Conservation (phyloP, 1,140 invertebrate genomes). For the Spodoptera frugiperda region DNA sequence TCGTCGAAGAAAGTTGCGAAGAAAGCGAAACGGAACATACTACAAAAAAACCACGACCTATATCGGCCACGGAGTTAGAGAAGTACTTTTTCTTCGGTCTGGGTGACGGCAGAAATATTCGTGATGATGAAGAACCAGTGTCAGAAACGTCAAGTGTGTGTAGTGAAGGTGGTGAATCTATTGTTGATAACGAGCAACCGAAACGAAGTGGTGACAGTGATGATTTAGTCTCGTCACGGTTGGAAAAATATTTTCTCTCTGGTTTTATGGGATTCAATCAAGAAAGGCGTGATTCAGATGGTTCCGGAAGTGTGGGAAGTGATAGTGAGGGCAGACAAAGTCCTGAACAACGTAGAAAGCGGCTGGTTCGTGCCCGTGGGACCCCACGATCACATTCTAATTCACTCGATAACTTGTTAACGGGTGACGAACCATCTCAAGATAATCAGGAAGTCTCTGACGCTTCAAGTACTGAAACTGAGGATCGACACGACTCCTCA, state of each 20-base stretch:
- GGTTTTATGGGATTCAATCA: slow-evolving; percentile 94
- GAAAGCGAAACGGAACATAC: slow-evolving; percentile 93
- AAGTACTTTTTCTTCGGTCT: slow-evolving; percentile 96
- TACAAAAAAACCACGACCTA: slow-evolving; percentile 87
- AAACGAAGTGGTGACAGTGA: slow-evolving; percentile 87
- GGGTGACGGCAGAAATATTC: slow-evolving; percentile 88
- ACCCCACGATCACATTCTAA: slow-evolving; percentile 93
- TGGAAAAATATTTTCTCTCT: slow-evolving; percentile 96
- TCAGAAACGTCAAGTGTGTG: slow-evolving; percentile 96
- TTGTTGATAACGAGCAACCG: slow-evolving; percentile 85
- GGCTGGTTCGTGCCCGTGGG: slow-evolving; percentile 92
- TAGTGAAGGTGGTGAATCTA: slow-evolving; percentile 92
- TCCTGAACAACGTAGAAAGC: slow-evolving; percentile 93
- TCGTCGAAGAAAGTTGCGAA: slow-evolving; percentile 97
- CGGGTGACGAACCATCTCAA: slow-evolving; percentile 86
- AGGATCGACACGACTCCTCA: slow-evolving; percentile 91
- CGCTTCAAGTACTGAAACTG: slow-evolving; percentile 91
- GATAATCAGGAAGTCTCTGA: slow-evolving; percentile 88
- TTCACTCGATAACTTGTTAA: slow-evolving; percentile 91
- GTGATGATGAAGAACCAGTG: slow-evolving; percentile 90
- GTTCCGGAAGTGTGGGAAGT: slow-evolving; percentile 93
- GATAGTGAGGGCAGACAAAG: slow-evolving; percentile 95
- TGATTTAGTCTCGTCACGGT: slow-evolving; percentile 93
- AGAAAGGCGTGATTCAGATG: slow-evolving; percentile 91
- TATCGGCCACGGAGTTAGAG: slow-evolving; percentile 93